Base-by-base conservation (phyloP, 1,140 invertebrate species). In the Drosophila kurseongensis region DNA sequence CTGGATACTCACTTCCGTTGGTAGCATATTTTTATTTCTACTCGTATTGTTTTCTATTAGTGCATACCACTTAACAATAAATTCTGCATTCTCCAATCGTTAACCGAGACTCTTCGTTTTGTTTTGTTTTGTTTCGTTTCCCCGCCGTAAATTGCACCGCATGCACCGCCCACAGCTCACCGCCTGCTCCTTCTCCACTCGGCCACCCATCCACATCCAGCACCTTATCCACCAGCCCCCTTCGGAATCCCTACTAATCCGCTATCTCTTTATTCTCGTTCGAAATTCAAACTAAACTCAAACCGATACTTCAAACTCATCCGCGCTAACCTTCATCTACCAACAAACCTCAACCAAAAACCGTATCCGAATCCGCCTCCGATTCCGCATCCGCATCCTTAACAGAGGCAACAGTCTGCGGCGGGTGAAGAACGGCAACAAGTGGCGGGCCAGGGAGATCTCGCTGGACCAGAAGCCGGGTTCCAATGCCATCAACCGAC, bases 371-470 rank as follows among this genome's bases (percentile, higher is more conserved):
- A 27, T 35, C 23, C 50, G 60, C 59, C 54, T 59, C 27, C 58
- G 50, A 56, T 58, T 36, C 61, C 71, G 45, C 45, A 44, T 55
- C 57, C 54, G 47, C 56, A 83, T 58, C 45, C 48, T 47, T 13
- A 57, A 78, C 77, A 94, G 94, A 93, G 94, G 93, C 32, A 94
- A 94, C 85, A 94, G 94, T 86, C 92, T 94, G 75, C 93, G 94
- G 60, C 93, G 94, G 57, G 94, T 94, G 56, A 94, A 94, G 89
- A 94, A 94, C 75, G 92, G 92, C 55, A 93, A 94, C 16, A 94
- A 94, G 80, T 94, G 94, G 94, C 93, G 94, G 83, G 93, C 94
- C 51, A 94, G 94, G 71, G 94, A 94, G 56, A 94, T 94, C 32
- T 93, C 93, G 4, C 91, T 94, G 54, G 94, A 94, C 80, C 85